Base-by-base conservation (phyloP, 2,797 vertebrate species). In the Dipus sagitta region DNA sequence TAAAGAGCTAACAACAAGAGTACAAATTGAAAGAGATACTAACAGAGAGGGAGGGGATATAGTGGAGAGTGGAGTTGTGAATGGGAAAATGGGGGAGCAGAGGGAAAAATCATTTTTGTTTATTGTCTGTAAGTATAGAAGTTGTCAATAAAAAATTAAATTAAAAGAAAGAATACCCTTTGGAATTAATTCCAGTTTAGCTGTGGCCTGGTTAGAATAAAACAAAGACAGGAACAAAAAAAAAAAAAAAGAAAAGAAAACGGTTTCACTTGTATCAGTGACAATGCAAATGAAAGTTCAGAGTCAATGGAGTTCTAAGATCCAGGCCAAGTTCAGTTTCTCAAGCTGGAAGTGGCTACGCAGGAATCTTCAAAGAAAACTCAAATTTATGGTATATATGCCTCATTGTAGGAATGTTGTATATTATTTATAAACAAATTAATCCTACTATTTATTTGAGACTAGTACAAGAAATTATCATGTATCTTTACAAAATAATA, bases 381-480 rank as follows among this genome's bases (percentile, higher is more conserved):
- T 84, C 24, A 14, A 30, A 24, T 86, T 54, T 92, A 60, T 78
- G 21, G 34, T 71, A 77, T 54, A 12, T 30, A 47, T 76, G 11
- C 42, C 5, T 91, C 65, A 83, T 77, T 26, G 6, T 67, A 70
- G 79, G 20, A 1, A 54, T 70, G 13, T 23, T 32, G 54, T n/a
- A 58, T 64, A n/a, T 70, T 32, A 77, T 60, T 52, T 34, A 58
- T 10, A 87, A 92, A 91, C 54, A 88, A 79, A 47, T 47, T 82
- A 87, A 84, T 18, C 58, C 26, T 91, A 17, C 68, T 95, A 20
- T 92, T 95, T 83, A 84, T 95, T 80, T 94, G 71, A 34, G 42
- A 52, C 13, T 75, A 67, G 24, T 62, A n/a, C 8, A 93, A 64
- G 34, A 96, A 83, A 13, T 71, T 34, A 34, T 88, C 26, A n/a